Conservation (phyloP, 2,113 vertebrate genomes). For the Brachyhypopomus occidentalis region DNA sequence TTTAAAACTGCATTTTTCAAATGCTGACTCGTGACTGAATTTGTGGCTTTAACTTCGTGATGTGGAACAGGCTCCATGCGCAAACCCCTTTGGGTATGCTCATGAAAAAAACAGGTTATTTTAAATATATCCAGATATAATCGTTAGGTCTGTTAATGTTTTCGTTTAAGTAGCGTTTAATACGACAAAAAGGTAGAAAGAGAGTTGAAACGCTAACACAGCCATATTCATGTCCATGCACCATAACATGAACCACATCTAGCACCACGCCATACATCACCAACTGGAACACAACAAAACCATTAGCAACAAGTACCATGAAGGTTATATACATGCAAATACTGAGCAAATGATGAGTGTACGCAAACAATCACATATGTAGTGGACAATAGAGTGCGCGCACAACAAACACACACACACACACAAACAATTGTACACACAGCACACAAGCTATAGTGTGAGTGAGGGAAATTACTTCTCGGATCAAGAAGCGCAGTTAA, state of each 20-base stretch:
- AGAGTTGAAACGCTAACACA: slow-evolving; percentile 52
- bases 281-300: slow-evolving; percentile 19
- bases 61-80: slow-evolving; percentile 40
- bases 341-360: neutral
- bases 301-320: slow-evolving; percentile 53
- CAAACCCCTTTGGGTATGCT: slow-evolving; percentile 28
- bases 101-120: slow-evolving; percentile 2
- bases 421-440: slow-evolving; percentile 12
- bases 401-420: neutral
- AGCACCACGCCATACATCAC: slow-evolving; percentile 14
- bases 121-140: neutral
- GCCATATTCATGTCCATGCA: slow-evolving; percentile 33
- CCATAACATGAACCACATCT: slow-evolving; percentile 10
- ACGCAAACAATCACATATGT: slow-evolving; percentile 14
- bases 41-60: slow-evolving; percentile 41
- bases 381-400: slow-evolving; percentile 12
- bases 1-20: neutral
- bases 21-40: slow-evolving; percentile 52
- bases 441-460: slow-evolving; percentile 1
- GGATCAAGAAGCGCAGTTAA: neutral
- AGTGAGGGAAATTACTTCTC: no score
- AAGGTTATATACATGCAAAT: neutral
- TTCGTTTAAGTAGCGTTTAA: neutral
- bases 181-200: slow-evolving; percentile 18
- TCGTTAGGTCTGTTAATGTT: neutral